A percentile compares a stretch with the other conserved stretches of the same genome.
phyloP scores from a whole-genome alignment of 2,113 vertebrate species.

The Gymnorhina tibicen region DNA sequence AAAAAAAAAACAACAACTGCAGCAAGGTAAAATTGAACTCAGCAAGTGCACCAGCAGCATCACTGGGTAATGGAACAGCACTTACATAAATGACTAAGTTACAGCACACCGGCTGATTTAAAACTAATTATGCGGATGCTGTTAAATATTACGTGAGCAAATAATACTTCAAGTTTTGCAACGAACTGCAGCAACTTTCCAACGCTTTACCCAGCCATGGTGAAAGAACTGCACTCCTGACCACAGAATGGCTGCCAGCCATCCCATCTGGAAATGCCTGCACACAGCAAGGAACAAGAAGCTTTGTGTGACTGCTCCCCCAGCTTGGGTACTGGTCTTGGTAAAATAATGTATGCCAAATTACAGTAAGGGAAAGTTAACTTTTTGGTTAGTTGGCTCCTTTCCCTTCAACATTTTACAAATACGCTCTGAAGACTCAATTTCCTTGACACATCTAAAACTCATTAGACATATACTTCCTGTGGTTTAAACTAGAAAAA shows the following conservation, averaged over 20 bases:
- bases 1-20: background rate
- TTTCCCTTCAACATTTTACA: background rate
- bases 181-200: background rate
- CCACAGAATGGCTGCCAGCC: background rate
- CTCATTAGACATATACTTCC: background rate
- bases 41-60: background rate
- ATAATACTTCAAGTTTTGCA: background rate
- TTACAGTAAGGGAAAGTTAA: background rate
- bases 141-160: background rate
- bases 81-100: background rate
- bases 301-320: background rate
- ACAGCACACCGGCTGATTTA: background rate
- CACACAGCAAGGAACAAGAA: background rate
- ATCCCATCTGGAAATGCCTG: background rate
- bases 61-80: conserved; percentile 12
- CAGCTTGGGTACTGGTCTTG: background rate
- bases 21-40: conserved; percentile 38
- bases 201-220: background rate
- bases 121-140: conserved; percentile 8
- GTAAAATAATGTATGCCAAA: background rate
- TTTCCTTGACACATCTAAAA: background rate
- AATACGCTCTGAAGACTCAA: background rate
- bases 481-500: background rate
- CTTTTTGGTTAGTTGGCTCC: background rate
- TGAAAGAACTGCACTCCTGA: background rate